Conservation (phyloP, 1,140 invertebrate species). For the Hylyphantes graminicola region DNA sequence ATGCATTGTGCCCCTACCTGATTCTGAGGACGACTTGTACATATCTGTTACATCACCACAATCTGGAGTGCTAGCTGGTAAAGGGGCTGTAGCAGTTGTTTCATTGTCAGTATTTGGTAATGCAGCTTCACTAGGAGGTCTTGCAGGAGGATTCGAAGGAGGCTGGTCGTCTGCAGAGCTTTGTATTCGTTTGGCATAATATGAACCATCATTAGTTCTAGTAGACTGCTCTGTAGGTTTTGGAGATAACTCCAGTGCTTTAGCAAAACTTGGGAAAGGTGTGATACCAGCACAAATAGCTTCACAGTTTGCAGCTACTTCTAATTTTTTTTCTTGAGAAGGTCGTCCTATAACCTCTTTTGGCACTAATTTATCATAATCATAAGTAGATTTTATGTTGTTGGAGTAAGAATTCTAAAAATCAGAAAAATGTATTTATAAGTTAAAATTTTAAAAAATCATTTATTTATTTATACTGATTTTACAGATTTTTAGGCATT, state of each 20-base stretch:
- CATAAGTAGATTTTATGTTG: slow-evolving; percentile 56
- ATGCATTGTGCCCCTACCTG: slow-evolving; percentile 67
- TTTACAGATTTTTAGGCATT: background rate
- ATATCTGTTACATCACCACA: slow-evolving; percentile 46
- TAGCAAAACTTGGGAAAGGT: slow-evolving; percentile 47
- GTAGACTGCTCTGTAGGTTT: slow-evolving; percentile 18
- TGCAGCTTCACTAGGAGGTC: slow-evolving; percentile 10
- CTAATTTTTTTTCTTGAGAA: slow-evolving; percentile 50
- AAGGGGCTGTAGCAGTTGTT: background rate
- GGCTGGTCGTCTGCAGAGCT: slow-evolving; percentile 12
- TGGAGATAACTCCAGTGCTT: background rate
- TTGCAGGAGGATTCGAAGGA: background rate
- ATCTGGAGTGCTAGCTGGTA: slow-evolving; percentile 18
- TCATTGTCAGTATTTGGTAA: slow-evolving; percentile 23
- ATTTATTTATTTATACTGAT: background rate
- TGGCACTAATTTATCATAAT: slow-evolving; percentile 60
- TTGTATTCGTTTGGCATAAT: slow-evolving; percentile 34
- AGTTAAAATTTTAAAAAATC: background rate
- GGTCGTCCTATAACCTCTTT: slow-evolving; percentile 56
- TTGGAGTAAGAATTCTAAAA: slow-evolving; percentile 54
- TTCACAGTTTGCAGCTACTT: slow-evolving; percentile 17
- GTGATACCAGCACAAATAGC: slow-evolving; percentile 35
- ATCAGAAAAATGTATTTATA: background rate
- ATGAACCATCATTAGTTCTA: slow-evolving; percentile 1
- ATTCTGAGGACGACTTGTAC: slow-evolving; percentile 66